Base-by-base conservation (phyloP, 2,888 invertebrate species). In the Pyrochroa serraticornis region DNA sequence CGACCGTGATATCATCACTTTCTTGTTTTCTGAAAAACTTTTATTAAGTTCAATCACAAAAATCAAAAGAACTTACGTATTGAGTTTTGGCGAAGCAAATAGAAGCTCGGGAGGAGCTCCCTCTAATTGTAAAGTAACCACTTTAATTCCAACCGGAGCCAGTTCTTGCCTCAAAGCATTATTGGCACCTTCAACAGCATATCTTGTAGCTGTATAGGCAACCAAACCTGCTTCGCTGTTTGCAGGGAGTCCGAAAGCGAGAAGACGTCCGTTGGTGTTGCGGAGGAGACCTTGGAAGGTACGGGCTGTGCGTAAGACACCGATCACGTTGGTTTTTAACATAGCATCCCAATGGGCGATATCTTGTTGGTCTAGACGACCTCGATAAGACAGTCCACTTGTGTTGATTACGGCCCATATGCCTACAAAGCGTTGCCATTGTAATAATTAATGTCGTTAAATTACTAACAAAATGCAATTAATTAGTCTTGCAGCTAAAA, bases 371-470 rank as follows among this genome's bases (percentile, higher is more conserved):
- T 87, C 87, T 49, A 88, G 82, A 35, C 85, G 80, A 12, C 92
- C 91, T 7, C 88, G 86, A 55, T 88, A 87, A 55, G 88, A 87
- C 67, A 89, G 83, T 30, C 92, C 92, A 13, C 91, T 91, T 31
- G 92, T 92, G 79, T 92, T 92, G 62, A 93, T 87, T 22, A 93
- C 90, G 43, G 92, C 91, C 87, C 91, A 90, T 51, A 91, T 83
- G 60, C 90, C 90, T 90, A 76, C 1, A 79, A 79, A 67, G 56
- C 22, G 22, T 22, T 22, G 5, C 46, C 10, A 22, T 3, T 3
- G 5, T 22, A 22, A 22, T 22, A 22, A 22, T 5, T 22, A 5
- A 22, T 22, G 13, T 14, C 35, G 47, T 37, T 8, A 9, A 6
- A 32, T 34, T 45, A 9, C 6, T 44, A 9, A 3, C n/a, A n/a